Percentiles rank a stretch among this genome's conserved stretches.
Evolutionary conservation across 2,888 invertebrate species (phyloP).

Genomic region (Hydraecia micacea): DNA sequence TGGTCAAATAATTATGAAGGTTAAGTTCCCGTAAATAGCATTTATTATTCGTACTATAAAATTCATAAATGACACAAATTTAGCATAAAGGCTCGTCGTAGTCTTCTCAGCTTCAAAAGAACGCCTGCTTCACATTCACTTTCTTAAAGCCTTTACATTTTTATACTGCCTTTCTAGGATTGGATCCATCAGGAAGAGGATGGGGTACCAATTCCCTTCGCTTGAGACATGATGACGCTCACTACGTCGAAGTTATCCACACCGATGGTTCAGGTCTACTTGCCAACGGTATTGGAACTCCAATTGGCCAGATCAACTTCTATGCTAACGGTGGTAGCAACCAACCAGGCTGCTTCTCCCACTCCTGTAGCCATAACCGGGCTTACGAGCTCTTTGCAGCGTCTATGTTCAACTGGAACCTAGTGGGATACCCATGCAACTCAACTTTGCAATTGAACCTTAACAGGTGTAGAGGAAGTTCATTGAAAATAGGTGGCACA

Average conservation of each 20-base stretch:
- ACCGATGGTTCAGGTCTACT: constrained; percentile 71
- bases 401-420: constrained; percentile 64
- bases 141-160: background rate
- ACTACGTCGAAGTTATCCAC: constrained; percentile 82
- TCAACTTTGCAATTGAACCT: constrained; percentile 68
- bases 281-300: constrained; percentile 92
- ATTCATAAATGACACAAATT: background rate
- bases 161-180: constrained; percentile 64
- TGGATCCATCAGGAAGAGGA: constrained; percentile 75
- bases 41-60: background rate
- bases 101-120: background rate
- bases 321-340: constrained; percentile 96
- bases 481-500: constrained; percentile 73
- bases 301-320: constrained; percentile 96
- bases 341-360: constrained; percentile 85
- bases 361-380: constrained; percentile 77
- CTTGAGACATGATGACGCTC: constrained; percentile 72
- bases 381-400: constrained; percentile 78
- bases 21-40: background rate
- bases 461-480: constrained; percentile 73
- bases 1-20: background rate
- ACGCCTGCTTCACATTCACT: background rate
- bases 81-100: background rate
- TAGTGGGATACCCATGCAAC: constrained; percentile 72
- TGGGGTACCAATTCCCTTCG: constrained; percentile 73